These are phyloP conservation scores for Cyphomyrus discorhynchus DNA, from an alignment of 2,113 vertebrate genomes.

Conservation along the genomic window DNA sequence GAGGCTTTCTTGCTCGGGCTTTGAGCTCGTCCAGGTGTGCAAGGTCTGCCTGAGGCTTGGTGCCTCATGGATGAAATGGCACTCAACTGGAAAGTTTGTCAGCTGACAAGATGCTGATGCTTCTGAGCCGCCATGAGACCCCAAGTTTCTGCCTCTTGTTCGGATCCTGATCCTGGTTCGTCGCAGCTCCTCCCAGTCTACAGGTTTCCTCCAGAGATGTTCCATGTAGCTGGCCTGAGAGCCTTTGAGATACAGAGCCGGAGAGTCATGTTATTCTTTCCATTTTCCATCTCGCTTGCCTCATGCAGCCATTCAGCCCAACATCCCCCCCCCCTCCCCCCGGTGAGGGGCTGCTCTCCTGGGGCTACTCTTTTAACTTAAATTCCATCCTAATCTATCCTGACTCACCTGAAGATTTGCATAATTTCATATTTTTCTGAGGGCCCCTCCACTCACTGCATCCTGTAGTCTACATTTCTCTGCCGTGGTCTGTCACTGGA, in stretches of 20 bases:
- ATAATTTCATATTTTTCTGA: background rate
- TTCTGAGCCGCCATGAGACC: background rate
- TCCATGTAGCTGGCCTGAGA: background rate
- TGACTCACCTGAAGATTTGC: background rate
- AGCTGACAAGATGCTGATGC: too few relatives aligned
- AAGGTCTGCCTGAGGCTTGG: background rate
- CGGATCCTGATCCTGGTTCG: background rate
- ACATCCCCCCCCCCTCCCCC: background rate
- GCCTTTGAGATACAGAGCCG: background rate
- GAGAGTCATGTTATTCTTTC: background rate
- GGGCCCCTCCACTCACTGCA: background rate
- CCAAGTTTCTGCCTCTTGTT: background rate
- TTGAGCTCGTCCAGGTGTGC: conserved; percentile 19
- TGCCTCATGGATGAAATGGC: background rate
- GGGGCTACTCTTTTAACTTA: background rate
- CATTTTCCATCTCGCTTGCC: background rate
- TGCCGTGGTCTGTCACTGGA: background rate
- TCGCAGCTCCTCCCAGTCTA: background rate
- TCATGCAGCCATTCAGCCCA: background rate
- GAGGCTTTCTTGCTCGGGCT: background rate
- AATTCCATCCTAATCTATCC: background rate
- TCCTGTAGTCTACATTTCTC: background rate
- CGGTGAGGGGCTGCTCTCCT: too few relatives aligned
- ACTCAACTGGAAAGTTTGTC: background rate
- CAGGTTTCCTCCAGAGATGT: background rate